Base-by-base conservation (phyloP, 2,797 vertebrate species). In the Anguilla megastoma region DNA sequence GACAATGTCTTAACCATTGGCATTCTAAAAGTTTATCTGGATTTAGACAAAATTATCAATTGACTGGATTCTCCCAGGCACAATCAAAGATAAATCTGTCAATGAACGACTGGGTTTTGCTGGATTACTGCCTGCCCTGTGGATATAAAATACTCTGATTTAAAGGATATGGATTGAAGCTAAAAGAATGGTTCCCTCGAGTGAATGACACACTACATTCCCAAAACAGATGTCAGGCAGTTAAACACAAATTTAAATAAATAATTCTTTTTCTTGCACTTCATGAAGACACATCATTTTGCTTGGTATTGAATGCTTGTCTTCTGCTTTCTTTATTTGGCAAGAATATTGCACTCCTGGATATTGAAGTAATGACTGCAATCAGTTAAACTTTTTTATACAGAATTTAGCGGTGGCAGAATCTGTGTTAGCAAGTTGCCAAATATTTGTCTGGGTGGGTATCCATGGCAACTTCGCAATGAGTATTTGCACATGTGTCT, bases 281-380 rank as follows among this genome's bases (percentile, higher is more conserved):
- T 41, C 14, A 21, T 16, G 74, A 21, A 14, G 36, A 36, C 3
- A 7, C 18, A 41, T 79, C 36, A 14, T 79, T 79, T 79, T 45
- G 33, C 30, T 79, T 1, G 7, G 18, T 9, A 91, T 54, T 91
- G 52, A 79, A 33, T 36, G 74, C 36, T 33, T 79, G 33, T 41
- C 33, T 41, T 79, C 14, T 6, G 33, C 16, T 5, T 41, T 18
- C 36, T 16, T 7, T 71, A 71, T 71, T 30, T 76, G 71, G 33
- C 71, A 83, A 83, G 24, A 50, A 48, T 83, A 52, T 21, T 48
- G 18, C 21, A n/a, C 79, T 48, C 10, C 12, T 84, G 52, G 50
- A 56, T 50, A 54, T 54, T 27, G 10, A 84, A 14, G 52, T 30
- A 84, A 56, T 56, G 27, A 54, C 18, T 45, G 10, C 36, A 80